Conservation (phyloP, 2,888 invertebrate species). For the Amiota communis region DNA sequence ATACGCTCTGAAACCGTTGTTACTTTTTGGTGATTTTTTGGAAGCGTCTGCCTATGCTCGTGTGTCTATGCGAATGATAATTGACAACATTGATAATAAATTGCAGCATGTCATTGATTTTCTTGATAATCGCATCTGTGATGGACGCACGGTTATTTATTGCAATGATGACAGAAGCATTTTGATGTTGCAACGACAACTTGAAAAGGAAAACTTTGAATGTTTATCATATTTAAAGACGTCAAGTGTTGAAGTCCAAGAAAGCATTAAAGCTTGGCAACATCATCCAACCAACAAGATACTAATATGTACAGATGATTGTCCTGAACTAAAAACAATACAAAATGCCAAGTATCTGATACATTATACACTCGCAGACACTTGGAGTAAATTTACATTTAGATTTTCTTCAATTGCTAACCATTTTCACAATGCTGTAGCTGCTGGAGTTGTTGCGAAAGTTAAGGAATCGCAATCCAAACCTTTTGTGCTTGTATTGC, state of each 20-base stretch:
- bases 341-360: not conserved
- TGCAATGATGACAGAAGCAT: not conserved
- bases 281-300: not conserved
- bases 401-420: not conserved
- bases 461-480: not conserved
- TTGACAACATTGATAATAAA: not conserved
- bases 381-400: not conserved
- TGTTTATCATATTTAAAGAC: not conserved
- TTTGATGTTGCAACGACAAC: not conserved
- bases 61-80: not conserved
- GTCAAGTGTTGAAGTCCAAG: no score
- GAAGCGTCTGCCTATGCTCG: not conserved
- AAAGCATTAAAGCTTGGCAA: no score
- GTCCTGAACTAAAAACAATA: not conserved
- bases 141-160: not conserved
- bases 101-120: not conserved
- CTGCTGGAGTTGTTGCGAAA: not conserved
- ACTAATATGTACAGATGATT: not conserved
- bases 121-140: not conserved
- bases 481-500: not conserved
- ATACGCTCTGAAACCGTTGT: not conserved
- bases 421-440: not conserved
- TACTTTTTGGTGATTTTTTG: not conserved
- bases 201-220: not conserved
- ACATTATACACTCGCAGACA: not conserved